These are phyloP conservation scores for Orthosia cruda DNA, from an alignment of 2,888 invertebrate species.

Conservation along the genomic window DNA sequence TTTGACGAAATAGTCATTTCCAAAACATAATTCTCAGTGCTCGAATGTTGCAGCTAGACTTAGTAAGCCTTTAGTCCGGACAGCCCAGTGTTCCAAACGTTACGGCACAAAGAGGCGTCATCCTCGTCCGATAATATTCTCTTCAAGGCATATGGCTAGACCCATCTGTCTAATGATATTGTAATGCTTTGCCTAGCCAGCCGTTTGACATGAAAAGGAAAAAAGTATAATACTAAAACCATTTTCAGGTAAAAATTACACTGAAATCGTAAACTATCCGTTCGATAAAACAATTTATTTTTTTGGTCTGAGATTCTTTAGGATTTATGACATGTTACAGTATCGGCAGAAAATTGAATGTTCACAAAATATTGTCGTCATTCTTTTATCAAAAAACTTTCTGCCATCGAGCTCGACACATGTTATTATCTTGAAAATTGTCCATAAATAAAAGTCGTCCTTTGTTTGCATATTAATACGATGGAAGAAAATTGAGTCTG, in stretches of 20 bases:
- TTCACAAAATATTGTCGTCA: conserved; percentile 42
- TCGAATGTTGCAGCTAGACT: conserved; percentile 41
- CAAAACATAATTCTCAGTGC: conserved; percentile 16
- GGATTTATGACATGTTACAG: conserved; percentile 28
- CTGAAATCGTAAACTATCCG: neutral
- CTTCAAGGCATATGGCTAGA: conserved; percentile 27
- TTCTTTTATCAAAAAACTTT: conserved; percentile 34
- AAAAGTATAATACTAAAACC: neutral
- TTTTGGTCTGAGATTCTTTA: conserved; percentile 21
- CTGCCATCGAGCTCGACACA: conserved; percentile 41
- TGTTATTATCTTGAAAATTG: conserved; percentile 59
- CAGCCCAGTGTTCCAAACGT: conserved; percentile 41
- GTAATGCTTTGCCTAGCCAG: conserved; percentile 46
- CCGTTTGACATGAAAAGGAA: conserved; percentile 20
- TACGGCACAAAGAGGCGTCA: conserved; percentile 52
- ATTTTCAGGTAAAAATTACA: neutral
- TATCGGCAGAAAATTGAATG: conserved; percentile 45
- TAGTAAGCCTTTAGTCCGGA: conserved; percentile 44
- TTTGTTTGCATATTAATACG: conserved; percentile 68
- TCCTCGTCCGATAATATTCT: conserved; percentile 53
- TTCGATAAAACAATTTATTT: conserved; percentile 15
- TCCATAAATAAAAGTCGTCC: conserved; percentile 60
- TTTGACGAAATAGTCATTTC: conserved; percentile 19
- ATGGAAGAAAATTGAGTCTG: conserved; percentile 53
- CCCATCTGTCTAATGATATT: conserved; percentile 43